Evolutionary conservation across 2,797 vertebrate genomes (phyloP).

Genomic region (Leptodactylus fallax): DNA sequence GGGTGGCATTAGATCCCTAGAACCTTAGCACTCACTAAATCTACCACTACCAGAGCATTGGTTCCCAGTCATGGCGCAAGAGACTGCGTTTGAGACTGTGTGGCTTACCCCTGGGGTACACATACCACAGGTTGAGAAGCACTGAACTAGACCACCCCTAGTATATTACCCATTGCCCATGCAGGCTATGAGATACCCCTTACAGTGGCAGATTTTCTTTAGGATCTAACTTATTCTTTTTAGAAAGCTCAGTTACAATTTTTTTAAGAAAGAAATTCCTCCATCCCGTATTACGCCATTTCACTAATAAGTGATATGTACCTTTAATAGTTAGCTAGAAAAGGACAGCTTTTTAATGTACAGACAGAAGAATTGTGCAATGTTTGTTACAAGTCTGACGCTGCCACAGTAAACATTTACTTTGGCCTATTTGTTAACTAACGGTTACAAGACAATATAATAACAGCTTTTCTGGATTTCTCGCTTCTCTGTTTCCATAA

Average conservation of each 20-base stretch:
- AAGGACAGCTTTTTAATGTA: not conserved
- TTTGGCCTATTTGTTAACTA: conserved; percentile 31
- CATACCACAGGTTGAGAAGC: no score
- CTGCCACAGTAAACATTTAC: conserved; percentile 10
- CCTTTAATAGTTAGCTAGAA: not conserved
- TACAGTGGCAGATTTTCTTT: no score
- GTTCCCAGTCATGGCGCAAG: no score
- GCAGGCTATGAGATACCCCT: no score
- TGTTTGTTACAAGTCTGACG: not conserved
- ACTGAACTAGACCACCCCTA: no score
- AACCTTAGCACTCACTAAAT: no score
- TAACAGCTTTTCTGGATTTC: conserved; percentile 5
- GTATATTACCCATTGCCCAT: no score
- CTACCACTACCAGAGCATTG: no score
- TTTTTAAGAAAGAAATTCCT: not conserved
- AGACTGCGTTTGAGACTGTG: no score
- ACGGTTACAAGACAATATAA: conserved; percentile 34
- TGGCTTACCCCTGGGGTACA: no score
- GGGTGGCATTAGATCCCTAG: fast-evolving
- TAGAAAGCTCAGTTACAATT: not conserved
- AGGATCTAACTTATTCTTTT: no score
- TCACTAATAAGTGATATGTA: not conserved
- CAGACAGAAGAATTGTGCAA: not conserved
- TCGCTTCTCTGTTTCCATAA: not conserved
- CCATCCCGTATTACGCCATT: not conserved